Base-by-base conservation (phyloP, 37 sponge, comb jelly and placozoan genomes). In the Petrosia ficiformis region DNA sequence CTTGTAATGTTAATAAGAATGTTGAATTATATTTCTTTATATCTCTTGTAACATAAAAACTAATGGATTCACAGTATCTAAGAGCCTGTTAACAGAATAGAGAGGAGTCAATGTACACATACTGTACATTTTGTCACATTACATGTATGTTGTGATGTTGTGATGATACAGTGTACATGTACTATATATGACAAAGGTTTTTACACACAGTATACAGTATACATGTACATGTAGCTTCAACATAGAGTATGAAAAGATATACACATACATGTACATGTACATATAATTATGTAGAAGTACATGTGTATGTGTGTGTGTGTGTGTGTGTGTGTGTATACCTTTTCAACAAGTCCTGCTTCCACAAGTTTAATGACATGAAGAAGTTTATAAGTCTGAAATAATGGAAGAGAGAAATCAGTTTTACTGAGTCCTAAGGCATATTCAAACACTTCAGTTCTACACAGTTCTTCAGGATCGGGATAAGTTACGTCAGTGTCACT, bases 391-490 rank as follows among this genome's bases (percentile, higher is more conserved):
- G 71, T 42, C 70, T 92, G 92, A 56, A 92, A 92, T 39, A 44
- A 31, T 28, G 81, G 84, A 25, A 92, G 69, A 5, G 43, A 24
- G 65, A 80, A 83, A 1, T 86, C 80, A 29, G 70, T 44, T 38
- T 86, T 86, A 26, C 73, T 72, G 41, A 92, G 66, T 59, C 74
- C 75, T 80, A 86, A 71, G 1, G 92, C 92, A 73, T 72, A 92
- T 65, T 92, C 92, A 1, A 71, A 70, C 4, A 81, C 82, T 64
- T 87, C 88, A 65, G 80, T 87, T 64, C 71, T 81, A 33, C 56
- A n/a, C 34, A 87, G 71, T 0, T 81, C 69, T 22, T 64, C 56
- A 38, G 88, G 82, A 1, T 19, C 8, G 1, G 82, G 81, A 52
- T 72, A 84, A 10, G 36, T 24, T 22, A 63, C 84, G 4, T 35